A percentile compares a stretch with the other conserved stretches of the same genome.
Evolutionary conservation across 53 echinoderm and acorn worm species (phyloP).

Genomic region (Henricia sp.): DNA sequence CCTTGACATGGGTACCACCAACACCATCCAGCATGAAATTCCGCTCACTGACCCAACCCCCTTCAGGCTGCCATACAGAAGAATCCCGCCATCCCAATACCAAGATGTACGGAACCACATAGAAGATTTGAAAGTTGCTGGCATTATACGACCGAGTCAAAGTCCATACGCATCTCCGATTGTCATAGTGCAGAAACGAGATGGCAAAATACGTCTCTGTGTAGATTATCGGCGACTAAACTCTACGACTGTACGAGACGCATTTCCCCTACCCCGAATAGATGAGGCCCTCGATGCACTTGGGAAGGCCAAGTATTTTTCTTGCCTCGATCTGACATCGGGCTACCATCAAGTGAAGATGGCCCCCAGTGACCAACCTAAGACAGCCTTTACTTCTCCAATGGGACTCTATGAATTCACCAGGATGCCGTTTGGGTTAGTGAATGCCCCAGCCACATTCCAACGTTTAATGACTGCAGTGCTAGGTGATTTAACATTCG

Average conservation of each 20-base stretch:
- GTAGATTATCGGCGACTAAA: slow-evolving; percentile 39
- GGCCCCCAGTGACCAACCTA: slow-evolving; percentile 7
- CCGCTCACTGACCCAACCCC: slow-evolving; percentile 20
- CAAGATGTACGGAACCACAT: slow-evolving; percentile 25
- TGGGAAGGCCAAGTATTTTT: slow-evolving; percentile 7
- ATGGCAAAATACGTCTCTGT: slow-evolving; percentile 31
- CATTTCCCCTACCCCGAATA: no score
- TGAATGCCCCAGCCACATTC: slow-evolving; percentile 45
- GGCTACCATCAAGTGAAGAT: slow-evolving; percentile 49
- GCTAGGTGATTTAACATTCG: slow-evolving; percentile 16
- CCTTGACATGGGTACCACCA: slow-evolving; percentile 17
- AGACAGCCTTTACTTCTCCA: slow-evolving; percentile 44
- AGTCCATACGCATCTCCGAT: slow-evolving; percentile 33
- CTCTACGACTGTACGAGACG: slow-evolving; percentile 30
- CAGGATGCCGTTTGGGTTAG: slow-evolving; percentile 40
- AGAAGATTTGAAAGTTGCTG: slow-evolving; percentile 13
- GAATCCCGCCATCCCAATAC: slow-evolving; percentile 39
- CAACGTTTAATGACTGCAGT: slow-evolving; percentile 43
- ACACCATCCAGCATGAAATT: slow-evolving; percentile 15
- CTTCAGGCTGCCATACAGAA: slow-evolving; percentile 24
- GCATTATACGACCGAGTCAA: slow-evolving; percentile 1
- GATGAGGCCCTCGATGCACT: slow-evolving; percentile 26
- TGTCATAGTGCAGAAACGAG: slow-evolving; percentile 44
- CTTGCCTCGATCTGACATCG: slow-evolving; percentile 34
- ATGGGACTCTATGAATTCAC: slow-evolving; percentile 47